Conservation (phyloP, 2,888 invertebrate species). For the Timandra comae region DNA sequence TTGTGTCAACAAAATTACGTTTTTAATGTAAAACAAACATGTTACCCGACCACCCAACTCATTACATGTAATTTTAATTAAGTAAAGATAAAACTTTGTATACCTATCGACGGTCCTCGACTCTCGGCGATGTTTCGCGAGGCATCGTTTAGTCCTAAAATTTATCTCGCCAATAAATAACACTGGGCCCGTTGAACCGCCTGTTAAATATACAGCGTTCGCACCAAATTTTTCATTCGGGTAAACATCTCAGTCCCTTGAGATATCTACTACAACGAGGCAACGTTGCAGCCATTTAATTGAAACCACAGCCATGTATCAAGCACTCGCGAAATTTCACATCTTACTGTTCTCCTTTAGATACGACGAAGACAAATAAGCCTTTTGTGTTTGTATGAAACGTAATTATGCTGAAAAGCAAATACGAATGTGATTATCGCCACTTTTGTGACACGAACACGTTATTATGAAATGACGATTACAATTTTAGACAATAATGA, state of each 20-base stretch:
- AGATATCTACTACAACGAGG: constrained; percentile 26
- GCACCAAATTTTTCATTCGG: constrained; percentile 60
- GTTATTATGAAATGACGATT: not conserved
- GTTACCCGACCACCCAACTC: too few species aligned
- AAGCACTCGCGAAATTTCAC: constrained; percentile 30
- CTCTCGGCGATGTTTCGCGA: constrained; percentile 2
- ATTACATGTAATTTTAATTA: not conserved
- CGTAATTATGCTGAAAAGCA: constrained; percentile 18
- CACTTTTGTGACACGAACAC: not conserved
- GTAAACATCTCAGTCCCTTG: constrained; percentile 32
- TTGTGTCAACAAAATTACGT: too few species aligned
- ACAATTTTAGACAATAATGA: too few species aligned
- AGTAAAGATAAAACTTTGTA: not conserved
- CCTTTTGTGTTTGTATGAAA: constrained; percentile 27
- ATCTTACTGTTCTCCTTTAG: constrained; percentile 26
- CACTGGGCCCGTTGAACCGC: constrained; percentile 37
- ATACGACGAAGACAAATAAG: constrained; percentile 27
- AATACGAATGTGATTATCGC: constrained; percentile 17
- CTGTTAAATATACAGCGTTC: constrained; percentile 62
- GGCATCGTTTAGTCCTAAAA: constrained; percentile 47
- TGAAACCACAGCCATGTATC: constrained; percentile 35
- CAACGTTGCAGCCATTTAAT: constrained; percentile 33
- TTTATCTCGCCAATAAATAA: constrained; percentile 67
- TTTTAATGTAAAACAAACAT: too few species aligned
- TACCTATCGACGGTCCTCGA: too few species aligned